Conservation (phyloP, 2,797 vertebrate genomes). For the Myotis pilosus region DNA sequence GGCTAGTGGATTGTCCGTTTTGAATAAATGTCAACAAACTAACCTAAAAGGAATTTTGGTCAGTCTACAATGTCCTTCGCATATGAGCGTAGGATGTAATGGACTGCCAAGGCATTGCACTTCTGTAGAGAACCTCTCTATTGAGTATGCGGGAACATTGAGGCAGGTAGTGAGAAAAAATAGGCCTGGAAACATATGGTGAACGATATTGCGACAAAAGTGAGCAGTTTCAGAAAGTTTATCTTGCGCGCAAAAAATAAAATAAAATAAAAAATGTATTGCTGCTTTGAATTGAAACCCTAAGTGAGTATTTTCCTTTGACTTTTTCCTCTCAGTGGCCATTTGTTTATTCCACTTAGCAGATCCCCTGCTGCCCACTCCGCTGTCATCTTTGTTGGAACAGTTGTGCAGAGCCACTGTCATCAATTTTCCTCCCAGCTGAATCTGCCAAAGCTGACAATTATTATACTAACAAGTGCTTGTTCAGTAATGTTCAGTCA, state of each 20-base stretch:
- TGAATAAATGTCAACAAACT: neutral
- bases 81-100: neutral
- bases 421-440: slow-evolving; percentile 60
- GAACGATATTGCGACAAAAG: slow-evolving; percentile 24
- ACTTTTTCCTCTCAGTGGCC: slow-evolving; percentile 41
- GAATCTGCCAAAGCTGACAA: slow-evolving; percentile 66
- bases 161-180: neutral
- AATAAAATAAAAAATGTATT: neutral
- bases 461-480: slow-evolving; percentile 72
- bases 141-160: neutral
- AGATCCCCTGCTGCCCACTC: neutral
- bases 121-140: neutral
- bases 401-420: slow-evolving; percentile 26
- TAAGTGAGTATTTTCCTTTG: slow-evolving; percentile 27
- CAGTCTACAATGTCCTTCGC: neutral
- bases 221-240: neutral
- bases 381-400: neutral
- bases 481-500: slow-evolving; percentile 63
- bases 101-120: neutral
- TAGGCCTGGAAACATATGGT: neutral
- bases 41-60: neutral
- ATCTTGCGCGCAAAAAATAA: neutral
- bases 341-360: slow-evolving; percentile 62
- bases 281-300: neutral
- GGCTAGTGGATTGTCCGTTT: neutral